Conservation (phyloP, 1,140 invertebrate species). For the Hirudo medicinalis region DNA sequence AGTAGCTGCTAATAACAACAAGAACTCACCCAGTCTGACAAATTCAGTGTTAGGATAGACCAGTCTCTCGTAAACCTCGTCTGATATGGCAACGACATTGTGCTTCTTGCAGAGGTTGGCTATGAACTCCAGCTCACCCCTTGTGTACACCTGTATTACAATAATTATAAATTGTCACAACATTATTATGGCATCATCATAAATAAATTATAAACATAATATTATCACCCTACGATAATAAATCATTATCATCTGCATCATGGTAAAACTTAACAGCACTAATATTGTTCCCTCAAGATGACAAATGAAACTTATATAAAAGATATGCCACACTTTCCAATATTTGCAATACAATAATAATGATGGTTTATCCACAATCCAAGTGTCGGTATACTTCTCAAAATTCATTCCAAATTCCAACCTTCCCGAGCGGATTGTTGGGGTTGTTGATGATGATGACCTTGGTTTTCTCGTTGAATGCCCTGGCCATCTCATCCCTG, state of each 20-base stretch:
- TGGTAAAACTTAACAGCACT: not conserved
- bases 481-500: conserved; percentile 58
- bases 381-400: not conserved
- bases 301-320: too few species aligned
- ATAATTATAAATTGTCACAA: too few species aligned
- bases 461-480: conserved; percentile 86
- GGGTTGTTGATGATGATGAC: conserved; percentile 89
- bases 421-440: conserved; percentile 88
- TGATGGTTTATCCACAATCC: not conserved
- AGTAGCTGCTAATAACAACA: not conserved
- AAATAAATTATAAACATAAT: not conserved
- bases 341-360: not conserved
- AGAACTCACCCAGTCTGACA: conserved; percentile 56
- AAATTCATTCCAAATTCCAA: conserved; percentile 34
- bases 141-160: conserved; percentile 40
- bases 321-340: too few species aligned
- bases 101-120: conserved; percentile 77
- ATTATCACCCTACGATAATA: not conserved
- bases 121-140: conserved; percentile 54
- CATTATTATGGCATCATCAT: not conserved
- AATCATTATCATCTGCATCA: not conserved
- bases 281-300: too few species aligned
- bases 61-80: conserved; percentile 98
- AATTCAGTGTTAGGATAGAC: conserved; percentile 74
- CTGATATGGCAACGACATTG: conserved; percentile 77